Percentiles rank a stretch among this genome's conserved stretches.
phyloP scores from a whole-genome alignment of 2,113 vertebrate genomes.

The Callionymus lyra region DNA sequence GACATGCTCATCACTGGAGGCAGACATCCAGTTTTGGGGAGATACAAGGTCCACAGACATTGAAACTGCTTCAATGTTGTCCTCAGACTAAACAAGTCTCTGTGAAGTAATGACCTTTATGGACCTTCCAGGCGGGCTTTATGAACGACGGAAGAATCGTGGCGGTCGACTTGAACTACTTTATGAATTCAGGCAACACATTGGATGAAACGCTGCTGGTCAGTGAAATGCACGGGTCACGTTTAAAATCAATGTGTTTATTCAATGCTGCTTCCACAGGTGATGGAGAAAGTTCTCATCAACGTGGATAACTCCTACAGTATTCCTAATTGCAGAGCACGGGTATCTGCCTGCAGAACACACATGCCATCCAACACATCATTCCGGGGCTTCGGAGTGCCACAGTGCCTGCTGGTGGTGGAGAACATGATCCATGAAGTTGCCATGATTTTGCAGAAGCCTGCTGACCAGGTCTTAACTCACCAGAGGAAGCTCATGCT shows the following conservation, averaged over 20 bases:
- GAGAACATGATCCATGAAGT: conserved; percentile 76
- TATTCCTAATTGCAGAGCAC: conserved; percentile 71
- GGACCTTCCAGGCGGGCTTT: conserved; percentile 74
- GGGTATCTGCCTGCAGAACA: conserved; percentile 65
- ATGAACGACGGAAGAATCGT: conserved; percentile 75
- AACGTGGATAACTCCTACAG: conserved; percentile 72
- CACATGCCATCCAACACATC: conserved; percentile 81
- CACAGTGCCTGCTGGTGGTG: conserved; percentile 59
- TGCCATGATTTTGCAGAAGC: conserved; percentile 57
- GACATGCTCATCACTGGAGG: conserved; percentile 74
- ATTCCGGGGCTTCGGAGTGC: conserved; percentile 78
- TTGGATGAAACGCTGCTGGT: conserved; percentile 64
- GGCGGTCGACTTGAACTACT: conserved; percentile 71
- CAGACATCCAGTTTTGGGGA: conserved; percentile 70
- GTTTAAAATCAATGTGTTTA: no score
- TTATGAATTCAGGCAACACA: conserved; percentile 71
- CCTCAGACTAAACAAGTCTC: not conserved
- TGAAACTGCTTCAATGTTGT: not conserved
- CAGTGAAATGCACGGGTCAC: no score
- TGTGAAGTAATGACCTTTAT: no score
- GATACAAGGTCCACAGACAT: conserved; percentile 66
- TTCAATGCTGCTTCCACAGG: conserved; percentile 33
- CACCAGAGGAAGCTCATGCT: not conserved
- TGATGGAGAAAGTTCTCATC: conserved; percentile 68
- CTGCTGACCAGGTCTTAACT: conserved; percentile 66